A percentile compares a stretch with the other conserved stretches of the same genome.
phyloP scores from a whole-genome alignment of 92 coral and sea anemone species.

The Phenganax stokvisi region DNA sequence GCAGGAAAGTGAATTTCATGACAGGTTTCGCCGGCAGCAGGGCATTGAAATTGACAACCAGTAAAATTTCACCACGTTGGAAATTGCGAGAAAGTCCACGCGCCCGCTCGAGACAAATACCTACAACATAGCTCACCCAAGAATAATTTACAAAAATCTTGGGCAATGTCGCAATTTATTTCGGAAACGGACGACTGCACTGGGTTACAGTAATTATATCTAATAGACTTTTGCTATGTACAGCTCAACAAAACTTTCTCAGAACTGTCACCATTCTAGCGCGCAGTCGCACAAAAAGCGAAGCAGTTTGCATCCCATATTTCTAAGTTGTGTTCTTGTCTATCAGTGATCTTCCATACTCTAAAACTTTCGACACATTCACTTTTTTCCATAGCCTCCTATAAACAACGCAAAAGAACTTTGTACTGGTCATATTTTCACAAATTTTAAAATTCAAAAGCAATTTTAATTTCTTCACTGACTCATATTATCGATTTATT shows the following conservation, averaged over 20 bases:
- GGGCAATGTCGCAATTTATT: neutral
- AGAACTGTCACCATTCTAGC: too few species aligned
- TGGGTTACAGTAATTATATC: too few species aligned
- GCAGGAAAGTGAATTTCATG: conserved; percentile 8
- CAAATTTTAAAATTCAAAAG: neutral
- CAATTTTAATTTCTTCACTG: neutral
- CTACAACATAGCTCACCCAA: neutral
- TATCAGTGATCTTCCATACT: conserved; percentile 20
- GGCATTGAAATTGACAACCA: conserved; percentile 29
- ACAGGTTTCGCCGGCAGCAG: neutral
- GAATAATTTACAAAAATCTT: neutral
- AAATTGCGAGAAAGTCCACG: conserved; percentile 8
- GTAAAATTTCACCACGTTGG: conserved; percentile 37
- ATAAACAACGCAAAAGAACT: conserved; percentile 3
- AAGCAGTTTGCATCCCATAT: too few species aligned
- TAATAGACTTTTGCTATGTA: too few species aligned
- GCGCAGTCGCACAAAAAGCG: too few species aligned
- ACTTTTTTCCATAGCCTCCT: conserved; percentile 78
- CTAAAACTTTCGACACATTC: conserved; percentile 48
- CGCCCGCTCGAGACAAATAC: neutral
- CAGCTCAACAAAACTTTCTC: too few species aligned
- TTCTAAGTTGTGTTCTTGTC: too few species aligned
- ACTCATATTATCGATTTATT: neutral
- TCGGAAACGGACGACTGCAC: too few species aligned
- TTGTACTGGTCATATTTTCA: neutral